Evolutionary conservation across 2,113 vertebrate species (phyloP).

Genomic region (Rhabdornis inornatus): DNA sequence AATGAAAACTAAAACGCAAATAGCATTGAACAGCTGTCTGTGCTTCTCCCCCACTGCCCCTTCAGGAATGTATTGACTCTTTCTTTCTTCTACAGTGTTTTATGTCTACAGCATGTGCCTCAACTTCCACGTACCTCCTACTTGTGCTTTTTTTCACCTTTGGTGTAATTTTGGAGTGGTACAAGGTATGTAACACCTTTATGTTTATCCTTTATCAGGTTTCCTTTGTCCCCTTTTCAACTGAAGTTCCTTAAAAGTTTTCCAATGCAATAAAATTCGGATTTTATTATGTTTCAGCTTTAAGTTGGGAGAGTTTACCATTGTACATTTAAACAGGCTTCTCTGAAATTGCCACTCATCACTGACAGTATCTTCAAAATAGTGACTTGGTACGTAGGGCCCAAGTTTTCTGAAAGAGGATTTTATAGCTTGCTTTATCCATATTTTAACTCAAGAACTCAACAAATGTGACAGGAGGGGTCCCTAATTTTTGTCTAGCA

Average conservation of each 20-base stretch:
- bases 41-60: background rate
- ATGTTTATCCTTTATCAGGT: background rate
- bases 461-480: background rate
- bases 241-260: background rate
- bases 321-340: background rate
- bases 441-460: background rate
- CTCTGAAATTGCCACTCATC: background rate
- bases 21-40: background rate
- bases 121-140: background rate
- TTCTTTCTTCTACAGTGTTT: background rate
- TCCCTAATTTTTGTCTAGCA: background rate
- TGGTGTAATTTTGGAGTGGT: background rate
- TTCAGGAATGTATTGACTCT: accelerated
- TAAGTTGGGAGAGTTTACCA: background rate
- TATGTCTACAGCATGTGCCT: background rate
- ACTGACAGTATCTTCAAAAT: background rate
- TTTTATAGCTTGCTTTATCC: background rate
- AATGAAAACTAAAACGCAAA: background rate
- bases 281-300: background rate
- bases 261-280: background rate
- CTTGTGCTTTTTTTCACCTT: background rate
- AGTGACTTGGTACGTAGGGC: background rate
- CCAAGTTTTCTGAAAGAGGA: background rate
- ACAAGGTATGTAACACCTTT: accelerated
- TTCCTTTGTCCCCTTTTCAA: accelerated